Evolutionary conservation across 2,797 vertebrate genomes (phyloP), one percentile per base, ranked within the genome.

Genomic region (Enteromius unitaeniatus): DNA sequence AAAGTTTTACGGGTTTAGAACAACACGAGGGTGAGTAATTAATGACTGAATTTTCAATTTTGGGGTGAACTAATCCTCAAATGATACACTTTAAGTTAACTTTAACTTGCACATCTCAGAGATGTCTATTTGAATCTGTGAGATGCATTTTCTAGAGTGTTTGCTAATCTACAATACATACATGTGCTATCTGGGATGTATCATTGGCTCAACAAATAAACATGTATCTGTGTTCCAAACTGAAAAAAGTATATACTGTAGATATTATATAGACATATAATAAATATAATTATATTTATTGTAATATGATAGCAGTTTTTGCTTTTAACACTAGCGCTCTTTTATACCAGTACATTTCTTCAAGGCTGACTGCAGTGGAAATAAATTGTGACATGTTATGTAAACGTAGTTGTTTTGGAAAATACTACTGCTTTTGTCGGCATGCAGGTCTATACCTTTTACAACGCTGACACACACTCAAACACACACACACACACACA

Each of bases 351-450:
- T 45, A 45, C 2, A 11, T 11, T 45, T 45, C 13, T 45, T 45
- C 40, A 0, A 47, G 84, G 85, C 85, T 76, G 82, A 79, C 79
- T 87, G 87, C 83, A 86, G 84, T 76, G 85, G 68, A 86, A 88
- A 93, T 92, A 86, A 91, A 93, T 93, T 93, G 93, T 92, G 88
- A 91, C 91, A 92, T 82, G 90, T 78, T 74, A 73, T 81, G 55
- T 85, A 17, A 75, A 76, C 37, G 49, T 42, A 4, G 19, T 14
- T 23, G 28, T 68, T 72, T 82, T 31, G 53, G 49, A 31, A 78
- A 74, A 68, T 58, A 34, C 45, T 72, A 60, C 53, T 55, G 45
- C 69, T 70, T 72, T 62, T 42, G 53, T 51, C 80, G 69, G 73
- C 15, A 37, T 40, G 19, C 7, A 9, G 68, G 62, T n/a, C 23